phyloP scores from a whole-genome alignment of 2,888 invertebrate species.

The Caenorhabditis zanzibari region DNA sequence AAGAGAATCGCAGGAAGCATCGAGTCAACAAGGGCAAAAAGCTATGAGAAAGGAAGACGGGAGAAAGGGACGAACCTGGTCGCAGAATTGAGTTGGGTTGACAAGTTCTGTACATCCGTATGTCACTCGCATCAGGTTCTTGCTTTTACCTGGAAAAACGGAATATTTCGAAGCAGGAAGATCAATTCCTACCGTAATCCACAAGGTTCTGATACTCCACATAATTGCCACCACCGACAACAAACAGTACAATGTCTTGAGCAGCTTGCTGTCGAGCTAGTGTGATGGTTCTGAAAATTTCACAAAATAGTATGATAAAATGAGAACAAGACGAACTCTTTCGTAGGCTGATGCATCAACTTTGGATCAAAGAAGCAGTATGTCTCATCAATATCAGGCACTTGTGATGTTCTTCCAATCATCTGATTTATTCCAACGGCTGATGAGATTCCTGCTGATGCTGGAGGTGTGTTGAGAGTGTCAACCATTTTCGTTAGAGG shows the following conservation, averaged over 20 bases:
- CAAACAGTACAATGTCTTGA: conserved; percentile 85
- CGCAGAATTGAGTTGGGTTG: conserved; percentile 95
- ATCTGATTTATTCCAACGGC: conserved; percentile 85
- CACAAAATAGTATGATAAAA: neutral
- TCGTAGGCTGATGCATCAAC: conserved; percentile 87
- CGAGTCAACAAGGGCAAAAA: conserved; percentile 48
- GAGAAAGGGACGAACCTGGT: conserved; percentile 86
- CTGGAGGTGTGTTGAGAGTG: conserved; percentile 77
- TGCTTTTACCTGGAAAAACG: conserved; percentile 87
- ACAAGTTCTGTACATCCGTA: conserved; percentile 96
- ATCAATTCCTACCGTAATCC: conserved; percentile 61
- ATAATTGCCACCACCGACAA: conserved; percentile 90
- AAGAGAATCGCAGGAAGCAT: conserved; percentile 34
- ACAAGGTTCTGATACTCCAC: conserved; percentile 98
- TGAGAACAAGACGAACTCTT: conserved; percentile 72
- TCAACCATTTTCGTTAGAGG: conserved; percentile 83
- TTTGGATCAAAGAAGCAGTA: conserved; percentile 96
- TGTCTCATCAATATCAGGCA: conserved; percentile 90
- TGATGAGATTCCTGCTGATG: conserved; percentile 66
- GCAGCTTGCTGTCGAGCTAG: conserved; percentile 76
- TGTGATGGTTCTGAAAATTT: conserved; percentile 47
- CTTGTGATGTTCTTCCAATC: conserved; percentile 93
- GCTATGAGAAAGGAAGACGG: conserved; percentile 30
- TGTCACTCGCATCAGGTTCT: conserved; percentile 87
- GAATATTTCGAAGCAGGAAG: neutral